These are phyloP conservation scores for Mareca penelope DNA, from an alignment of 2,797 vertebrate genomes.

Conservation along the genomic window DNA sequence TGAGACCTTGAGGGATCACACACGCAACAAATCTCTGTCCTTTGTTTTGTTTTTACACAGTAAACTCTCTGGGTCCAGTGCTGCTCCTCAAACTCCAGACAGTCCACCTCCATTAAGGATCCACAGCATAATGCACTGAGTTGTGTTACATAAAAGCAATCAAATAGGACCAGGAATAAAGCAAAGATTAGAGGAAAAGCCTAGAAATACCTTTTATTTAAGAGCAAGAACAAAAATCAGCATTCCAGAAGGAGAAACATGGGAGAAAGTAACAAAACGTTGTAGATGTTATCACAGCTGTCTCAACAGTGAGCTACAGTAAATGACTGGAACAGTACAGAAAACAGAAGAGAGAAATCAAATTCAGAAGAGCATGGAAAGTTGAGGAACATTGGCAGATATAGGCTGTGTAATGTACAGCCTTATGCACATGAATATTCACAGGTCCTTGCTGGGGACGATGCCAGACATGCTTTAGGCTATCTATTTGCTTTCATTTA, in stretches of 20 bases:
- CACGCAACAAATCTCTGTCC: not conserved
- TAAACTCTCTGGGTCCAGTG: not conserved
- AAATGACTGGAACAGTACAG: not conserved
- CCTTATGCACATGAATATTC: not conserved
- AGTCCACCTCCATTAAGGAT: not conserved
- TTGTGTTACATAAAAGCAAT: fast-evolving
- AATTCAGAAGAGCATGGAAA: not conserved
- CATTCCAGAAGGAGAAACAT: not conserved
- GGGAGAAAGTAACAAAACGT: not conserved
- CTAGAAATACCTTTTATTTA: not conserved
- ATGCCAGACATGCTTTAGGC: not conserved
- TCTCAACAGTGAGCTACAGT: not conserved
- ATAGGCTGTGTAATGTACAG: not conserved
- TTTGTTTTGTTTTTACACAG: not conserved
- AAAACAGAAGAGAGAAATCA: not conserved
- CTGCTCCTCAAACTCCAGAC: not conserved
- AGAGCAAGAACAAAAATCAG: not conserved
- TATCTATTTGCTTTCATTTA: not conserved
- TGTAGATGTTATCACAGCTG: not conserved
- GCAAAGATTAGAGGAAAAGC: not conserved
- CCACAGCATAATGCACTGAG: fast-evolving
- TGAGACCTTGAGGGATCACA: not conserved
- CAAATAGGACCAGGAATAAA: not conserved
- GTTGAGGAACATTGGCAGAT: not conserved
- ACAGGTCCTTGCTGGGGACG: not conserved